A percentile compares a stretch with the other conserved stretches of the same genome.
Conservation (phyloP, 2,888 invertebrate species). For the Lepidocyrtoides sp. region DNA sequence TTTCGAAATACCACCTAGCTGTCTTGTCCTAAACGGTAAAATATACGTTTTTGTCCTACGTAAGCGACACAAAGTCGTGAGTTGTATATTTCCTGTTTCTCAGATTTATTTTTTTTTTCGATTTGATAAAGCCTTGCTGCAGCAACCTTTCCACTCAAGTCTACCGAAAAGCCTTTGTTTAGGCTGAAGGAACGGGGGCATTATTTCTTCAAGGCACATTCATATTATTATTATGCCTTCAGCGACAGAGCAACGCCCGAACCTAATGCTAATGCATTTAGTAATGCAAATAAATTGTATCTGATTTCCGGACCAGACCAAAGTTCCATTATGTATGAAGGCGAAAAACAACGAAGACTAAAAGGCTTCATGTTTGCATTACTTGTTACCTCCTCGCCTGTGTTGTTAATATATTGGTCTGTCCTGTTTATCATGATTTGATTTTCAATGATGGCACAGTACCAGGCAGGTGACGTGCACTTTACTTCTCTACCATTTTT, state of each 20-base stretch:
- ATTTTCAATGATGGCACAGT: conserved; percentile 46
- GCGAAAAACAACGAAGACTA: neutral
- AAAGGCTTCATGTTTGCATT: neutral
- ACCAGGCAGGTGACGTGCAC: conserved; percentile 82
- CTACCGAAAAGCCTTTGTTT: no score
- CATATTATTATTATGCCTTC: no score
- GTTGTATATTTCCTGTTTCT: no score
- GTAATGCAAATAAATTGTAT: conserved; percentile 80
- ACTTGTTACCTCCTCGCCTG: neutral
- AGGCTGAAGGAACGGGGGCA: no score
- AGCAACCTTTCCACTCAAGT: no score
- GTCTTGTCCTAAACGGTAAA: no score
- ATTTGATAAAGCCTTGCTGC: no score
- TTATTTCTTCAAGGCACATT: no score
- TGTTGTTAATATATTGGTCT: neutral
- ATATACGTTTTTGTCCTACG: no score
- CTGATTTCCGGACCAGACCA: conserved; percentile 80
- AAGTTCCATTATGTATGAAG: conserved; percentile 51
- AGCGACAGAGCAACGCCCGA: conserved; percentile 39
- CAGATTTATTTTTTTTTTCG: no score
- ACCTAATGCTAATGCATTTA: conserved; percentile 64
- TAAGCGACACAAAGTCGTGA: no score
- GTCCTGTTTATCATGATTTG: neutral
- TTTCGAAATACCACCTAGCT: no score
- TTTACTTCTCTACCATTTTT: conserved; percentile 22